Conservation (phyloP, 2,888 invertebrate genomes). For the Melieria omissa region DNA sequence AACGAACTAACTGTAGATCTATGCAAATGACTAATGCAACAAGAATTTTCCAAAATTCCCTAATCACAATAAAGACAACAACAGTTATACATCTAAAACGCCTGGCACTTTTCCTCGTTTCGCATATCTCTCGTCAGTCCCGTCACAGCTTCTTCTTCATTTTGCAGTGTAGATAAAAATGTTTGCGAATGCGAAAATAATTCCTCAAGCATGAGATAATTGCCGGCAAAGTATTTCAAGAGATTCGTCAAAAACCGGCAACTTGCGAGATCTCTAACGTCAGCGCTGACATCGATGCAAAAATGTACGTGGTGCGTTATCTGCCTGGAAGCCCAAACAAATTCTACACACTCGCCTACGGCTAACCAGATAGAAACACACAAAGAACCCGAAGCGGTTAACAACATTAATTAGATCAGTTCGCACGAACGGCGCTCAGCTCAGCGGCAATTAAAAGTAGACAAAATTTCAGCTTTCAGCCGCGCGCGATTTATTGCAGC, state of each 20-base stretch:
- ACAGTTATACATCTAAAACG: not conserved
- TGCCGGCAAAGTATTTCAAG: not conserved
- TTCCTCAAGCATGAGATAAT: constrained; percentile 35
- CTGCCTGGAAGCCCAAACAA: not conserved
- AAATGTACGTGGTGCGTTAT: not conserved
- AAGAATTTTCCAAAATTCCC: not conserved
- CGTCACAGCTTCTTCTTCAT: not conserved
- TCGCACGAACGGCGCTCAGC: constrained; percentile 28
- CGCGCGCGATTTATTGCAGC: not conserved
- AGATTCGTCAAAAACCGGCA: not conserved
- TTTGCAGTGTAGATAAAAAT: constrained; percentile 7
- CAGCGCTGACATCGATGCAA: not conserved
- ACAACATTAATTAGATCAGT: constrained; percentile 29
- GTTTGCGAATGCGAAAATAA: constrained; percentile 20
- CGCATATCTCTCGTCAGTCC: no score
- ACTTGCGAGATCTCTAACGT: not conserved
- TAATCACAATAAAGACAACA: not conserved
- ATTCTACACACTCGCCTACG: not conserved
- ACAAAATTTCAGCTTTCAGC: not conserved
- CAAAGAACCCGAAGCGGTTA: constrained; percentile 6
- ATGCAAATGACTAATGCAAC: not conserved
- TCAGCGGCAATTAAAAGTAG: no score
- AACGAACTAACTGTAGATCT: no score
- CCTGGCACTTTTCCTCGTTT: no score
- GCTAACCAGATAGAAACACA: not conserved